Percentiles rank a stretch among this genome's conserved stretches.
Evolutionary conservation across 2,113 vertebrate species (phyloP).

Genomic region (Pseudonaja textilis): DNA sequence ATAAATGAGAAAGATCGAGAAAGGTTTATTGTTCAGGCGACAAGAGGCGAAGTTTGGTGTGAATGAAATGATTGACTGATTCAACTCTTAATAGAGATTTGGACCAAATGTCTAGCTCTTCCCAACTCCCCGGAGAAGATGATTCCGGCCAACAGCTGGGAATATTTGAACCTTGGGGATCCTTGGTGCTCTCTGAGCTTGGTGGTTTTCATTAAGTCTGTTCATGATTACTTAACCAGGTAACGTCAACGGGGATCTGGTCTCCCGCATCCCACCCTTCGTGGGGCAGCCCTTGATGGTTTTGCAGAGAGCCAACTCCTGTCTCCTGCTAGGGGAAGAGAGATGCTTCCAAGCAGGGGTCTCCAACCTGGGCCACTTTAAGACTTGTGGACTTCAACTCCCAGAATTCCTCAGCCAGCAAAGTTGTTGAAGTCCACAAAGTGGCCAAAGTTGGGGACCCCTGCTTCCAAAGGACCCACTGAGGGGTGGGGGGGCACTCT

Average conservation of each 20-base stretch:
- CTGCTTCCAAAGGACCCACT: not conserved
- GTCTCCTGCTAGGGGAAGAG: not conserved
- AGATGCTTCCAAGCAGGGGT: too few relatives aligned
- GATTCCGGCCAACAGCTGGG: not conserved
- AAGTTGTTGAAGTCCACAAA: too few relatives aligned
- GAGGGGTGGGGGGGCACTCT: not conserved
- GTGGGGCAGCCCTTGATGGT: not conserved
- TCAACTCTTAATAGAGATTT: slow-evolving; percentile 11
- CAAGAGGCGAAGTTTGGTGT: slow-evolving; percentile 48
- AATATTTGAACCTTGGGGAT: not conserved
- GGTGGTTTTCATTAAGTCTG: not conserved
- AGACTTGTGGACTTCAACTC: too few relatives aligned
- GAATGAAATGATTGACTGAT: slow-evolving; percentile 51
- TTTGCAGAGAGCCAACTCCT: not conserved
- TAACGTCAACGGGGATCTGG: not conserved
- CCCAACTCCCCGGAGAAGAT: not conserved
- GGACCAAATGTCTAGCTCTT: not conserved
- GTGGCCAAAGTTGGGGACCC: too few relatives aligned
- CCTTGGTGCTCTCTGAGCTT: not conserved
- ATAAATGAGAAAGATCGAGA: slow-evolving; percentile 39
- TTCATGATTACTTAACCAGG: not conserved
- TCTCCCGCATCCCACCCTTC: not conserved
- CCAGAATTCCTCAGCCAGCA: too few relatives aligned
- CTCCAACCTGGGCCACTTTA: too few relatives aligned
- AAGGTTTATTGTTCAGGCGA: slow-evolving; percentile 42